Evolutionary conservation across 1,140 invertebrate species (phyloP).

Genomic region (Teleopsis dalmanni): DNA sequence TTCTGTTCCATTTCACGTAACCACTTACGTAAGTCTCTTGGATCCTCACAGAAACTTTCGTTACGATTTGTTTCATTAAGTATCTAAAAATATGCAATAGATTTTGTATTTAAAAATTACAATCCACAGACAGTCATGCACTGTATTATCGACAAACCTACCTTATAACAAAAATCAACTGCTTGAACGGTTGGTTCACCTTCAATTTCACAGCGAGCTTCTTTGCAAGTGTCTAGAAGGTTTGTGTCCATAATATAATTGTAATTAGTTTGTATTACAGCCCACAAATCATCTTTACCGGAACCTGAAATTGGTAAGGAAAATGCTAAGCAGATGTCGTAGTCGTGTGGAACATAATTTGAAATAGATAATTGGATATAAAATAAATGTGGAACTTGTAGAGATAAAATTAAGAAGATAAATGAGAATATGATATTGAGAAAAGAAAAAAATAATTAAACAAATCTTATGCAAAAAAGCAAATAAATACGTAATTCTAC

Average conservation of each 20-base stretch:
- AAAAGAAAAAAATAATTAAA: too few species aligned
- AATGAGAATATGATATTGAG: too few species aligned
- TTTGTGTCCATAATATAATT: constrained; percentile 92
- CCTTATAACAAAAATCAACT: not conserved
- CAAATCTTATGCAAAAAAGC: too few species aligned
- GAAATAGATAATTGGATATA: too few species aligned
- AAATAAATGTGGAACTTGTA: too few species aligned
- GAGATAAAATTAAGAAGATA: too few species aligned
- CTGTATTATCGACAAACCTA: not conserved
- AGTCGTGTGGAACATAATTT: too few species aligned
- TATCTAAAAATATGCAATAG: constrained; percentile 18
- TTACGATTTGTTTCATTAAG: constrained; percentile 30
- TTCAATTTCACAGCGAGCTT: constrained; percentile 27
- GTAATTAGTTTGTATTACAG: constrained; percentile 77
- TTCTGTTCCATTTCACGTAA: constrained; percentile 49
- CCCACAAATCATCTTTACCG: constrained; percentile 78
- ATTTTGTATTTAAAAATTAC: not conserved
- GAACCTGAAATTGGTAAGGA: too few species aligned
- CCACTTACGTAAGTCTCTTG: constrained; percentile 47
- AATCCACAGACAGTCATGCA: not conserved
- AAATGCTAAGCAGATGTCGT: too few species aligned
- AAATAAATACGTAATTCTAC: too few species aligned
- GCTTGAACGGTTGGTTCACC: constrained; percentile 15
- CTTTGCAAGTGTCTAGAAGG: constrained; percentile 79
- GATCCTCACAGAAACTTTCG: constrained; percentile 36